Evolutionary conservation across 2,113 vertebrate species (phyloP).

Genomic region (Stictonetta naevosa): DNA sequence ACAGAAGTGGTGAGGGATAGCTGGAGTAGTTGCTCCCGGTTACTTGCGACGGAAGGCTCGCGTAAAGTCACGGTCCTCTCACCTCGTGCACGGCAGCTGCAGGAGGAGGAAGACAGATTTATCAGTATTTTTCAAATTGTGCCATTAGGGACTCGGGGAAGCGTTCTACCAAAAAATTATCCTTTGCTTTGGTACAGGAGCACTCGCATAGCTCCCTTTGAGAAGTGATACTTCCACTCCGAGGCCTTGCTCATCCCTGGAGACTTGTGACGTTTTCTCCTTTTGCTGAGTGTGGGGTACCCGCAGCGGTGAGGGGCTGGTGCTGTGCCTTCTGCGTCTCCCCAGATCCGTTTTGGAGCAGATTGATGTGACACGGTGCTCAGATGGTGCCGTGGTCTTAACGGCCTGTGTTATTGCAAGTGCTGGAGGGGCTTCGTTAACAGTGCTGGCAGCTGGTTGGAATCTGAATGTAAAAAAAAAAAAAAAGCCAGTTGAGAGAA

Average conservation of each 20-base stretch:
- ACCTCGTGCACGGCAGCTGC: background rate
- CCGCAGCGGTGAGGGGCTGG: background rate
- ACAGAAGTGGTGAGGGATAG: background rate
- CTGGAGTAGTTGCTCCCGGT: background rate
- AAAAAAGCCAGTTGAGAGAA: background rate
- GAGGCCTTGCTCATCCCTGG: background rate
- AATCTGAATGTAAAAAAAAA: background rate
- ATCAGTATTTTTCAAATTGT: background rate
- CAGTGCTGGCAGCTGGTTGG: background rate
- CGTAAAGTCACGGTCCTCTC: accelerated
- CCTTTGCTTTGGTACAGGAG: background rate
- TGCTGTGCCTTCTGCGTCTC: accelerated
- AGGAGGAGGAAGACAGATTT: background rate
- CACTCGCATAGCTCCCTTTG: background rate
- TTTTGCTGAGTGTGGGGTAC: accelerated
- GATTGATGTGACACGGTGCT: accelerated
- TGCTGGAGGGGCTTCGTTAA: background rate
- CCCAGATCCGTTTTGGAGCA: background rate
- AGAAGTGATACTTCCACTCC: background rate
- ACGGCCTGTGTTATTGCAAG: accelerated
- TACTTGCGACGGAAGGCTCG: background rate
- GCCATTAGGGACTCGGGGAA: background rate
- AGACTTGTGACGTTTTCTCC: background rate
- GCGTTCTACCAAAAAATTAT: accelerated
- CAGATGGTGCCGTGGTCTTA: background rate